Base-by-base conservation (phyloP, 2,888 invertebrate genomes). In the Octodonta nipae region DNA sequence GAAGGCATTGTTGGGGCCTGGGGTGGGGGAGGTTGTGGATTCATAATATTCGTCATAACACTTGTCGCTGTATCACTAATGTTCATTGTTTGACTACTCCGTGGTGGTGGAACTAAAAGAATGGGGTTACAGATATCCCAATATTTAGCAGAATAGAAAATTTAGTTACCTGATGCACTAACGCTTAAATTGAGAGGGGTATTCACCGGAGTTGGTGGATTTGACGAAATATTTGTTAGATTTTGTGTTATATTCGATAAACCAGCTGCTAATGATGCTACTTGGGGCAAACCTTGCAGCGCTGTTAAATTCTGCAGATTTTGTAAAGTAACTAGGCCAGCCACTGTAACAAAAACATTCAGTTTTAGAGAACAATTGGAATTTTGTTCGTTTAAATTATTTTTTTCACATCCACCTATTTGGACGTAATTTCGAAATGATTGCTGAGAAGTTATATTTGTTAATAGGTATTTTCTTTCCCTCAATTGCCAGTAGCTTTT, bases 101-200 rank as follows among this genome's bases (percentile, higher is more conserved):
- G 41, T 8, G 53, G 49, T 8, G 49, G 47, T 13, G 46, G 39
- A 20, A 46, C 54, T 52, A 34, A 29, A 41, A 44, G 32, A 14
- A 28, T 13, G 6, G 11, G 22, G 22, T 22, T 22, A 4, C 3
- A 11, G 2, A 22, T 22, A 11, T 22, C n/a, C 2, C 22, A 11
- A 22, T 2, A 2, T n/a, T 26, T 10, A 12, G n/a, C 26, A 3
- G n/a, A 13, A 20, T 15, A n/a, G 16, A n/a, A 24, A 34, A 32
- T 16, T 13, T n/a, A 32, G 27, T 26, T 53, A 67, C 67, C 65
- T 38, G 66, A 60, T 15, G 52, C 53, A 36, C 51, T 54, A 28
- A 85, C 80, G 60, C 83, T 85, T 50, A 86, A 68, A 64, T 86
- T 86, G 49, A 86, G 69, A 16, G 85, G 85, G 36, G 84, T 80